Base-by-base conservation (phyloP, 2,797 vertebrate genomes). In the Oceanodroma leucorhoa region DNA sequence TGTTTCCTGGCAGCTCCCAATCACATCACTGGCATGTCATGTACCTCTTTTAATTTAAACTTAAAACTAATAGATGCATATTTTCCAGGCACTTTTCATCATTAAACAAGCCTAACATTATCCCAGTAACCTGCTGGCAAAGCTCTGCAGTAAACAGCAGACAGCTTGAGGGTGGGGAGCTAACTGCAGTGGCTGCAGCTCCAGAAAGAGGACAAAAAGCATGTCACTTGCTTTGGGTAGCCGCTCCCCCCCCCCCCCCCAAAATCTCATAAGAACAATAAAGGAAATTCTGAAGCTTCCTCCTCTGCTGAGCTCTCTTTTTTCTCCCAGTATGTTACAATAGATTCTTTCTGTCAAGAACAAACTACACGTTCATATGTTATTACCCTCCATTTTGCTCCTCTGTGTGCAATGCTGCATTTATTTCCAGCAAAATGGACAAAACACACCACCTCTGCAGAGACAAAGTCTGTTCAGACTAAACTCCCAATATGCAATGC, bases 141-240 rank as follows among this genome's bases (percentile, higher is more conserved):
- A 78, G 36, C 77, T 93, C 5, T 1, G 73, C 78, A 76, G 58
- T 32, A 64, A 81, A 64, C n/a, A 84, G 73, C 73, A 81, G 73
- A 62, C 73, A 93, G 87, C 69, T 81, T 51, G 70, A 81, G 89
- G 65, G 61, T 36, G 61, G 40, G 55, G 48, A 84, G 45, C 29
- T 43, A 76, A 87, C 70, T 71, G 87, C 87, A 89, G 94, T 32
- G 69, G 89, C 84, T 89, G 87, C 81, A 82, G 87, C 78, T 96
- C n/a, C 81, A 86, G 41, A 83, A 90, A 78, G 61, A 92, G 73
- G 83, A 81, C 89, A 92, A 71, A 77, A 90, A 86, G 50, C 7
- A 3, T 9, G 5, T 71, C 50, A 58, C 8, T 20, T 53, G 36
- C 58, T 85, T 70, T 19, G 30, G 72, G 10, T 67, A n/a, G n/a